Evolutionary conservation across 2,888 invertebrate species (phyloP), one percentile per base, ranked within the genome.

Genomic region (Agrotis clavis): DNA sequence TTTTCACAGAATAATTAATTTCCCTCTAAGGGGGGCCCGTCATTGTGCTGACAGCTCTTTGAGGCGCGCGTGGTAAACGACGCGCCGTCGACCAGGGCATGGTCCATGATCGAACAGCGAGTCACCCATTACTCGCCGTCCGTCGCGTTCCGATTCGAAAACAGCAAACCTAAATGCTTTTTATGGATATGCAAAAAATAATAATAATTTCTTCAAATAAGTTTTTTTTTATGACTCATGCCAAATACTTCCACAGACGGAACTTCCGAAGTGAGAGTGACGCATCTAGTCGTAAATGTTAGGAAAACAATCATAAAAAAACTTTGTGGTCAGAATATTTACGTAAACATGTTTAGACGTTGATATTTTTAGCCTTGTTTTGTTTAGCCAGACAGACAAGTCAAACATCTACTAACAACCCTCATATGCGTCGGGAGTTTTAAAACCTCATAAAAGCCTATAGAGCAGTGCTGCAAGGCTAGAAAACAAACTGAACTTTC

Each of bases 301-400:
- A 21, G 51, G 13, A n/a, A 67, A 54, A 75, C 61, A 59, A 35
- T 60, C 41, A 41, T 16, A 25, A 35, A 35, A 53, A 67, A 53
- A 16, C 13, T 7, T 25, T 25, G 19, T 18, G 9, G 21, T 53
- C 68, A 61, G 30, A 68, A 57, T 77, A 30, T 78, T 73, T 70
- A 69, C 54, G 76, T 72, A 77, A 77, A 77, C 67, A 72, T 77
- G 72, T 83, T 79, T 74, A 70, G 71, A 41, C 54, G 60, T 16
- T 68, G 61, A 57, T 81, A 83, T 83, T 82, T 83, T 68, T 68
- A 69, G 45, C 57, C 25, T 56, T 56, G 74, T 70, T 61, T 78
- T 77, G 72, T 80, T 78, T 79, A 63, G 30, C 30, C 30, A 30
- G 30, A 30, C 30, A 30, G 30, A 30, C 30, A 30, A 4, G 30